Conservation (phyloP, 23 tunicate species). For the Ascidia mentula region DNA sequence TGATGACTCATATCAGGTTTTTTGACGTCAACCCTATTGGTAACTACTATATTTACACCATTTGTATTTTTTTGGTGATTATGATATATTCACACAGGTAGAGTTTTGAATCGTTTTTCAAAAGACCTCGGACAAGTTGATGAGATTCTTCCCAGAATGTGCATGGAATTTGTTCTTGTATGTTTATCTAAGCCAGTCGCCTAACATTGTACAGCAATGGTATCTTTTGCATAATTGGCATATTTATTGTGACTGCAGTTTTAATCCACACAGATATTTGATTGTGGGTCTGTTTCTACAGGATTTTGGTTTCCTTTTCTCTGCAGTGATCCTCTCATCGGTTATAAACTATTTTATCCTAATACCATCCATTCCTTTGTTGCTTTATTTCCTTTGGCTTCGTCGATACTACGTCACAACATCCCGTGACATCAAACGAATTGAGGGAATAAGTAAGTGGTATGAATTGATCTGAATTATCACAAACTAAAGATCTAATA, state of each 20-base stretch:
- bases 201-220: too few relatives aligned
- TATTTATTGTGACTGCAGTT: too few relatives aligned
- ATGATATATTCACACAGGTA: conserved; percentile 38
- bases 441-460: conserved; percentile 84
- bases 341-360: conserved; percentile 46
- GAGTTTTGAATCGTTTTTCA: conserved; percentile 89
- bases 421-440: conserved; percentile 82
- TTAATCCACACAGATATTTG: too few relatives aligned
- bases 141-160: conserved; percentile 56
- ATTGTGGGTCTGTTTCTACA: too few relatives aligned
- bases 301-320: neutral
- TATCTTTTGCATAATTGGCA: too few relatives aligned
- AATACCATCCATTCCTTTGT: conserved; percentile 52
- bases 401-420: conserved; percentile 62
- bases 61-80: neutral
- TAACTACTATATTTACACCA: too few relatives aligned
- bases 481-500: too few relatives aligned
- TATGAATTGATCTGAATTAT: too few relatives aligned
- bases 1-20: conserved; percentile 62
- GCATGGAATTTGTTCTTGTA: conserved; percentile 59
- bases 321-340: conserved; percentile 21
- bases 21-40: conserved; percentile 79
- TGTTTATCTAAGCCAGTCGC: too few relatives aligned
- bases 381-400: conserved; percentile 50
- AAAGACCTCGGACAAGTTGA: conserved; percentile 94